phyloP scores from a whole-genome alignment of 2,113 vertebrate species.

The Crotalus tigris region DNA sequence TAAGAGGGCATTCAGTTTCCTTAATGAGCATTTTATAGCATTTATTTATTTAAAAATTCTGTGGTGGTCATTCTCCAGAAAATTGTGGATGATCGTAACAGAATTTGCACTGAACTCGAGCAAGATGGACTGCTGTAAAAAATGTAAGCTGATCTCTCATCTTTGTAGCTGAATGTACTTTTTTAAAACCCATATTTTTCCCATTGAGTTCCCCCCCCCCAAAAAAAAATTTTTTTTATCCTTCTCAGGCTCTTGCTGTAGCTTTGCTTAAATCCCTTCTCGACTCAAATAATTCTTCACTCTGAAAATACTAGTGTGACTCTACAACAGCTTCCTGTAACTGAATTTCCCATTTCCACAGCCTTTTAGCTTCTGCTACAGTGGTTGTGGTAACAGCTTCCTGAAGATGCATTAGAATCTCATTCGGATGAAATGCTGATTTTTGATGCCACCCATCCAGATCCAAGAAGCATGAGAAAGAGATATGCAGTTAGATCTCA shows the following conservation, averaged over 20 bases:
- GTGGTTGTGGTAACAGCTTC: background rate
- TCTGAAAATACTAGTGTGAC: background rate
- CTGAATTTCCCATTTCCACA: background rate
- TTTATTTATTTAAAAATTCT: background rate
- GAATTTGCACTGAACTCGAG: background rate
- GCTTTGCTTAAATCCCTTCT: background rate
- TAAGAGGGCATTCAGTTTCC: background rate
- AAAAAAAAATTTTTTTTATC: background rate
- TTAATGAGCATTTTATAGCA: background rate
- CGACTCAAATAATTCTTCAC: background rate
- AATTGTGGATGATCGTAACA: background rate
- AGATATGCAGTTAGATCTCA: background rate
- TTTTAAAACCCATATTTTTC: background rate
- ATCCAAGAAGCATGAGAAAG: background rate
- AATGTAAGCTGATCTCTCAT: background rate
- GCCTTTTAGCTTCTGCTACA: background rate
- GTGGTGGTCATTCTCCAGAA: background rate
- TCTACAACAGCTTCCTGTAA: background rate
- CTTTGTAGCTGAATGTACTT: background rate
- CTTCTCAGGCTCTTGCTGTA: background rate
- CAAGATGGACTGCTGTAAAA: background rate
- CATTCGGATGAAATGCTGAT: conserved; percentile 2
- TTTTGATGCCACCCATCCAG: background rate
- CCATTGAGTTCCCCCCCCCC: background rate
- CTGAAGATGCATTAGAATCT: background rate